These are phyloP conservation scores for Drosophila koepferae DNA, from an alignment of 2,888 invertebrate genomes.

Conservation along the genomic window DNA sequence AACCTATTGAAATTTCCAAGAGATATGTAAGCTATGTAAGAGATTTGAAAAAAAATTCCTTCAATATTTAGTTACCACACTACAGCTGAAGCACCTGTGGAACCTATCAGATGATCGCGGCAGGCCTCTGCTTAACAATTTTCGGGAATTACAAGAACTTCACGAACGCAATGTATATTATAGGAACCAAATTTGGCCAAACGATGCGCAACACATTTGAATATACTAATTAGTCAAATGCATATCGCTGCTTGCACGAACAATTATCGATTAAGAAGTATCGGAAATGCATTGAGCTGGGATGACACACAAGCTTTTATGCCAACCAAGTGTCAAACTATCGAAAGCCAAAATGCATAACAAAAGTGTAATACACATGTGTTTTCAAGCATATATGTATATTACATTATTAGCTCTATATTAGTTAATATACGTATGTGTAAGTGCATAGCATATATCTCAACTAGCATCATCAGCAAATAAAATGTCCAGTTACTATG, in stretches of 20 bases:
- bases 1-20: conserved; percentile 49
- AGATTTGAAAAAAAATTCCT: no score
- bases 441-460: background rate
- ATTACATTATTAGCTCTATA: background rate
- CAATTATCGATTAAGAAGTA: conserved; percentile 14
- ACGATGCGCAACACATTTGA: background rate
- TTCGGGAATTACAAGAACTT: conserved; percentile 42
- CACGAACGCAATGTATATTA: conserved; percentile 41
- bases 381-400: no score
- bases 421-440: background rate
- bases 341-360: background rate
- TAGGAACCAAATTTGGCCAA: background rate
- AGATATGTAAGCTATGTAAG: conserved; percentile 36
- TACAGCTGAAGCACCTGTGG: conserved; percentile 60
- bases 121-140: conserved; percentile 56
- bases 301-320: background rate
- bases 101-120: conserved; percentile 41
- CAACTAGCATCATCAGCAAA: background rate
- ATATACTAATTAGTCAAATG: background rate
- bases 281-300: background rate
- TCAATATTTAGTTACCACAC: background rate
- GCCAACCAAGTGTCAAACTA: background rate
- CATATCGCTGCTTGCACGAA: background rate
- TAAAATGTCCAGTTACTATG: background rate
- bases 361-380: background rate